Evolutionary conservation across 2,797 vertebrate genomes (phyloP), one percentile per base, ranked within the genome.

Genomic region (Sebastes diaconus): DNA sequence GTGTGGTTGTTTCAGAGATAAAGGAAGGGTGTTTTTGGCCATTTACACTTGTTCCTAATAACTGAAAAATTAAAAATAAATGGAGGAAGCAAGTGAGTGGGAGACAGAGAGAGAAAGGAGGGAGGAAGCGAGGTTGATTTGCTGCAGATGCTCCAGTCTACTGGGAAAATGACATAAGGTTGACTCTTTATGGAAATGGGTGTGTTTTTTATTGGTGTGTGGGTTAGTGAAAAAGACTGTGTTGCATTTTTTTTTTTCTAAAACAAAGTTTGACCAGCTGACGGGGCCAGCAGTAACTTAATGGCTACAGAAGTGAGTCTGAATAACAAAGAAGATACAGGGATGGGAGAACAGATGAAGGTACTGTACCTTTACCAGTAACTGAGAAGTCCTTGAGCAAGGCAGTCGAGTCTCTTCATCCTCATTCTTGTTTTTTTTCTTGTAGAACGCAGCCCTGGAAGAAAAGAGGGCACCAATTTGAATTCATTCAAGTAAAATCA

Each of bases 81-180:
- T 34, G 20, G 8, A 54, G 73, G 71, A 79, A 84, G 29, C n/a
- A 66, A 86, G 72, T 68, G 83, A 81, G 87, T 83, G 83, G 82
- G 81, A 84, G 79, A 82, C 7, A 20, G 71, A 71, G 70, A 77
- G 42, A 77, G 42, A 73, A 46, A 57, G 72, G 72, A 77, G 70
- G 69, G 81, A 80, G 77, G 78, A 39, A 73, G 79, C 22, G 24
- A 74, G 67, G 68, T 65, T 92, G 90, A 92, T 94, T 84, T 87
- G 69, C 76, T 90, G 68, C 93, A 94, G 92, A 94, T 94, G 91
- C 86, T 90, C 14, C 36, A 76, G 66, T 89, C 79, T 32, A 52
- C 72, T 90, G 88, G 84, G 85, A 88, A 88, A 86, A 89, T 84
- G 61, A 90, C 83, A 90, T 24, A 75, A 77, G 74, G 75, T 57